These are phyloP conservation scores for Octodon degus DNA, from an alignment of 2,113 vertebrate genomes.

Conservation along the genomic window DNA sequence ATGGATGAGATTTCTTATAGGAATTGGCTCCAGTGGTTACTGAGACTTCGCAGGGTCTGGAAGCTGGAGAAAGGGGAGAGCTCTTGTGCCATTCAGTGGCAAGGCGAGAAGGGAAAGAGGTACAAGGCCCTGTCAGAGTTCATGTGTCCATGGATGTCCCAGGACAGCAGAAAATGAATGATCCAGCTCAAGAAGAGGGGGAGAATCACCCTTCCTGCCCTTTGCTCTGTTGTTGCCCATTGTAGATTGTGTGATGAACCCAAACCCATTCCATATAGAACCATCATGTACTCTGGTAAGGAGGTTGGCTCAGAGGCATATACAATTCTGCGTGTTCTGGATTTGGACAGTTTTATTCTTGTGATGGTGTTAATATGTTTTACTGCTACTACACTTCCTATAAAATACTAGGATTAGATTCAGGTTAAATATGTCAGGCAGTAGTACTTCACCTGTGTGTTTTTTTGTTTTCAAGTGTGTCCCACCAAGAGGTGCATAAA, in stretches of 20 bases:
- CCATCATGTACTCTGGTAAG: not conserved
- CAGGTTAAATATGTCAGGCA: constrained; percentile 5
- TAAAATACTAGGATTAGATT: constrained; percentile 4
- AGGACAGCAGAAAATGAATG: too few relatives aligned
- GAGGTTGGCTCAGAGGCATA: not conserved
- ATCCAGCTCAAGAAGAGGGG: not conserved
- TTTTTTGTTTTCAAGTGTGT: not conserved
- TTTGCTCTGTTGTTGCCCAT: not conserved
- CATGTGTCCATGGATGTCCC: too few relatives aligned
- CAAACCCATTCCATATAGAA: not conserved
- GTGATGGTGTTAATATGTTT: not conserved
- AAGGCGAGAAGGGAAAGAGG: not conserved
- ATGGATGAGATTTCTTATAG: not conserved
- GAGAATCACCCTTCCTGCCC: not conserved
- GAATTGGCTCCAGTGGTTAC: not conserved
- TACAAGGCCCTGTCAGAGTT: not conserved
- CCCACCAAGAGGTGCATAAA: not conserved
- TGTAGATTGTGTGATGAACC: not conserved
- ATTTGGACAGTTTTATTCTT: constrained; percentile 1
- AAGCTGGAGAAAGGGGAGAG: not conserved
- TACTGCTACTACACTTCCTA: not conserved
- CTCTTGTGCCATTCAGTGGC: not conserved
- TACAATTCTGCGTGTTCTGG: not conserved
- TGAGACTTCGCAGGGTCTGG: not conserved
- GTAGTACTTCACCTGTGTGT: not conserved